Base-by-base conservation (phyloP, 37 sponge, comb jelly and placozoan species). In the Spongilla lacustris region DNA sequence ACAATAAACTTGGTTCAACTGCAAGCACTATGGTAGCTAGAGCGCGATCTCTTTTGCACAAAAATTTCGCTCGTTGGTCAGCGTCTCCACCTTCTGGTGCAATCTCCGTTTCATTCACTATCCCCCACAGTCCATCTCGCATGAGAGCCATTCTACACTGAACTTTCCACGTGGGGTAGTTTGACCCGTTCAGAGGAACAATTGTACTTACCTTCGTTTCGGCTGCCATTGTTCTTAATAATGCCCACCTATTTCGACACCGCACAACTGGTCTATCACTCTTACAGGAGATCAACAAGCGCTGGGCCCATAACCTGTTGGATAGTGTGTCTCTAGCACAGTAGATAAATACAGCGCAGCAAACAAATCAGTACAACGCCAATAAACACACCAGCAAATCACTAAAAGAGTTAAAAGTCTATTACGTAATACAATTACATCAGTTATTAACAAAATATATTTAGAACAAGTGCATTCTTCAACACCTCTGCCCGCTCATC, bases 21-120 rank as follows among this genome's bases (percentile, higher is more conserved):
- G 83, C 37, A 37, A 88, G 76, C 23, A 82, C 89, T 46, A 88
- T 88, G 48, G 37, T 69, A 6, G 89, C 89, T 19, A 88, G 66
- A 23, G 89, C 89, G n/a, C 83, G 77, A 36, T 88, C 89, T 66
- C 77, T 24, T 24, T 79, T 27, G n/a, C 71, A 50, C 10, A 69
- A 22, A 35, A 82, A 88, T 72, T 83, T 83, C 49, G 76, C 14
- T 32, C 49, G 68, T 14, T 76, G 50, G 34, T 87, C 88, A 48
- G 82, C 72, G 2, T n/a, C 36, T 17, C 46, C 83, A 27, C 3
- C 73, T 35, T 32, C 75, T 29, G 84, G 76, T 77, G 66, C 78
- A 77, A 35, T 21, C 79, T 86, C 86, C 21, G 78, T 86, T 29
- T 46, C 49, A 66, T 41, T 36, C 36, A 66, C 31, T 58, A 58